phyloP scores from a whole-genome alignment of 2,797 vertebrate genomes.

The Darevskia mixta region DNA sequence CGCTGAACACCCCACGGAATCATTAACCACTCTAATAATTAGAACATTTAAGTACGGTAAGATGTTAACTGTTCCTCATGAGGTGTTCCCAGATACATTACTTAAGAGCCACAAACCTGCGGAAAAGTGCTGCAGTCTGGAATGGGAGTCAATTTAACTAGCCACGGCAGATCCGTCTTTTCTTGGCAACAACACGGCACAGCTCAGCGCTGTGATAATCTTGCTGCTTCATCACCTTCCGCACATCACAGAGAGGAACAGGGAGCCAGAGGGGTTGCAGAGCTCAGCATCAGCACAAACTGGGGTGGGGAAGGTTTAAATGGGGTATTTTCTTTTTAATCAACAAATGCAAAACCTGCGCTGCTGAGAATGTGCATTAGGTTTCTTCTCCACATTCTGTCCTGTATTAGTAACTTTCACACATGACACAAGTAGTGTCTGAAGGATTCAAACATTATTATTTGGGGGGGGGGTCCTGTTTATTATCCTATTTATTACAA shows the following conservation, averaged over 20 bases:
- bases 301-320: not conserved
- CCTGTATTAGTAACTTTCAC: not conserved
- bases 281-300: too few relatives aligned
- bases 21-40: not conserved
- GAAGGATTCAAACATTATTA: not conserved
- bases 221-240: conserved; percentile 1
- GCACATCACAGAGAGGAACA: not conserved
- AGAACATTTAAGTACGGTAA: conserved; percentile 1
- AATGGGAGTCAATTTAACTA: not conserved
- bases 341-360: not conserved
- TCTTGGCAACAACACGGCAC: not conserved
- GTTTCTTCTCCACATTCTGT: not conserved
- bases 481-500: too few relatives aligned
- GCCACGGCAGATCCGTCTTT: not conserved
- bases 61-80: not conserved
- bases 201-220: not conserved
- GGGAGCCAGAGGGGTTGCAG: not conserved
- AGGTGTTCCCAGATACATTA: not conserved
- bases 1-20: not conserved
- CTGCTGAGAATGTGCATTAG: too few relatives aligned
- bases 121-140: not conserved
- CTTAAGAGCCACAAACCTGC: not conserved
- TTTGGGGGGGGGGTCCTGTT: not conserved
- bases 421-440: not conserved
- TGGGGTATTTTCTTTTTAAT: not conserved